Evolutionary conservation across 2,797 vertebrate genomes (phyloP), one percentile per base, ranked within the genome.

Genomic region (Siniperca scherzeri): DNA sequence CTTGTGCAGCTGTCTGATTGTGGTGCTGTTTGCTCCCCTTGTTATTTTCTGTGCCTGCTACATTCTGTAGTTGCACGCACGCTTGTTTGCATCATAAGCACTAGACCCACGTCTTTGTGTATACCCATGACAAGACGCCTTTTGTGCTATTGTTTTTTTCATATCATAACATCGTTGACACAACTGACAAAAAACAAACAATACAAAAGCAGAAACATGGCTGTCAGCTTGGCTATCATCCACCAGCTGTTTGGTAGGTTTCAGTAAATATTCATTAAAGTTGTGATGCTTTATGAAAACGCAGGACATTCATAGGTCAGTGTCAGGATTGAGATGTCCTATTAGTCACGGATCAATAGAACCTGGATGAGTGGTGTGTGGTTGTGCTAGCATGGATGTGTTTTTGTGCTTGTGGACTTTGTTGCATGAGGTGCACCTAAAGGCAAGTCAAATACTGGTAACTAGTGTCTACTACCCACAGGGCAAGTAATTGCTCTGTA

Each of bases 71-170:
- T 65, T 67, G 78, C 78, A 74, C 27, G 36, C 80, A 22, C 16
- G 40, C 76, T 79, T 90, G 90, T 92, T 91, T 91, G 82, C 82
- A 92, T 85, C 86, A 84, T 73, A 92, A 90, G 79, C 87, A 83
- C 71, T 60, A 69, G 83, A 82, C 62, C 77, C 60, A 61, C 22
- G 48, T 84, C 84, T 84, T 67, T 83, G 87, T 92, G 81, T 91
- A 71, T 57, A 87, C 84, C 71, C 76, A 53, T 69, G 88, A 93
- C 89, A 91, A 85, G 65, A 82, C 8, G 70, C 76, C 88, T 84
- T 91, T 92, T 90, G 77, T 91, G 72, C 71, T 13, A 36, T 78
- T 77, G 70, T 73, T 79, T 84, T 89, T 86, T 74, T 83, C 53
- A 73, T 70, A 91, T 81, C 87, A 83, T 73, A 86, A 84, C 87